These are phyloP conservation scores for Tamandua tetradactyla DNA, from an alignment of 2,797 vertebrate species.

Conservation along the genomic window DNA sequence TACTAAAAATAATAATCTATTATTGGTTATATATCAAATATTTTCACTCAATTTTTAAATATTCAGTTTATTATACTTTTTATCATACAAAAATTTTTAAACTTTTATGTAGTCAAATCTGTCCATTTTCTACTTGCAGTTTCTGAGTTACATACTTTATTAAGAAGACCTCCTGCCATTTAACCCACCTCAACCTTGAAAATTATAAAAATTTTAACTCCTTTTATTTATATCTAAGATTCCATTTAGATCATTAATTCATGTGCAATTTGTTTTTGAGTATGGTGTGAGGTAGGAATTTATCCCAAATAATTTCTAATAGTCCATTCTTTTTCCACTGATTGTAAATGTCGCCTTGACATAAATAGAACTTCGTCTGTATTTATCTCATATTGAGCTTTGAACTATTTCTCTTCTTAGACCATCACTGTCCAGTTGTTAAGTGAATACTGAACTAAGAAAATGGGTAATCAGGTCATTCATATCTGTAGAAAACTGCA, in stretches of 20 bases:
- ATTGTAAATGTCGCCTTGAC: slow-evolving; percentile 25
- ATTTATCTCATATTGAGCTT: neutral
- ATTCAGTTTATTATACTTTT: neutral
- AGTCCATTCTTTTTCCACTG: neutral
- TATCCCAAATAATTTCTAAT: slow-evolving; percentile 3
- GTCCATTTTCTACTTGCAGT: neutral
- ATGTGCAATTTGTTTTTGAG: slow-evolving; percentile 12
- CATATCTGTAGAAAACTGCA: slow-evolving; percentile 25
- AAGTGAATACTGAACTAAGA: neutral
- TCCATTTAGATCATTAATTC: neutral
- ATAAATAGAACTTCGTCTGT: neutral
- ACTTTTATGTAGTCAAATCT: slow-evolving; percentile 7
- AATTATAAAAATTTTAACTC: slow-evolving; percentile 38
- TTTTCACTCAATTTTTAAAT: slow-evolving; percentile 32
- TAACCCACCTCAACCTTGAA: neutral
- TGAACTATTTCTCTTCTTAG: slow-evolving; percentile 15
- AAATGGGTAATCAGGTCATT: neutral
- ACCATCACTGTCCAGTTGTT: neutral
- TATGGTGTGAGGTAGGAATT: neutral
- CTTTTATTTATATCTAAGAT: neutral
- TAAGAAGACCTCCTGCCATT: neutral
- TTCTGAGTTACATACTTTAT: neutral
- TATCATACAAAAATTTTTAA: neutral
- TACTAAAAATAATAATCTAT: slow-evolving; percentile 40
- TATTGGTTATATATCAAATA: neutral